Evolutionary conservation across 2,113 vertebrate genomes (phyloP).

Genomic region (Pangasianodon gigas): DNA sequence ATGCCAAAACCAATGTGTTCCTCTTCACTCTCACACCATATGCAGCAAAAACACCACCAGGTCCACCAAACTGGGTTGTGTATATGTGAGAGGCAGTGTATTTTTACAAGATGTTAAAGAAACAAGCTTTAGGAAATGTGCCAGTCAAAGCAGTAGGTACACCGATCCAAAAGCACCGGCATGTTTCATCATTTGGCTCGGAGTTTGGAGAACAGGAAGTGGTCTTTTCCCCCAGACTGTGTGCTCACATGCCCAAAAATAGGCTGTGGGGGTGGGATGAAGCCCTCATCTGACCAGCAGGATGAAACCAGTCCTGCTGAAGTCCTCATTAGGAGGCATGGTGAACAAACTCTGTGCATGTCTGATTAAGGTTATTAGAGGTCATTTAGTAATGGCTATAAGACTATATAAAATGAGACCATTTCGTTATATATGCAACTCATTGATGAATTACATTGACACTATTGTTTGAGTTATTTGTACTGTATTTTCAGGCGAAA

Average conservation of each 20-base stretch:
- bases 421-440: not conserved
- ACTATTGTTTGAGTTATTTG: not conserved
- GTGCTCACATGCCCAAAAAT: conserved; percentile 12
- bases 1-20: not conserved
- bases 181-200: not conserved
- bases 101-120: conserved; percentile 4
- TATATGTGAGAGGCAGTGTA: not conserved
- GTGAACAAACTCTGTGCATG: not conserved
- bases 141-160: not conserved
- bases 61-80: not conserved
- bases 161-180: not conserved
- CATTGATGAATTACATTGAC: not conserved
- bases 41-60: not conserved
- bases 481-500: not conserved
- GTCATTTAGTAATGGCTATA: not conserved
- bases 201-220: not conserved
- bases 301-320: conserved; percentile 9
- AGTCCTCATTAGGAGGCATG: conserved; percentile 22
- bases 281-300: not conserved
- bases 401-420: not conserved
- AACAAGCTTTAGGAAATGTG: not conserved
- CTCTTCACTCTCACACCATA: not conserved
- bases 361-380: conserved; percentile 4
- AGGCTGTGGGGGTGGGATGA: conserved; percentile 14
- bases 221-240: not conserved